A percentile compares a stretch with the other conserved stretches of the same genome.
These are phyloP conservation scores for Oncorhynchus nerka DNA, from an alignment of 2,113 vertebrate species.

Conservation along the genomic window DNA sequence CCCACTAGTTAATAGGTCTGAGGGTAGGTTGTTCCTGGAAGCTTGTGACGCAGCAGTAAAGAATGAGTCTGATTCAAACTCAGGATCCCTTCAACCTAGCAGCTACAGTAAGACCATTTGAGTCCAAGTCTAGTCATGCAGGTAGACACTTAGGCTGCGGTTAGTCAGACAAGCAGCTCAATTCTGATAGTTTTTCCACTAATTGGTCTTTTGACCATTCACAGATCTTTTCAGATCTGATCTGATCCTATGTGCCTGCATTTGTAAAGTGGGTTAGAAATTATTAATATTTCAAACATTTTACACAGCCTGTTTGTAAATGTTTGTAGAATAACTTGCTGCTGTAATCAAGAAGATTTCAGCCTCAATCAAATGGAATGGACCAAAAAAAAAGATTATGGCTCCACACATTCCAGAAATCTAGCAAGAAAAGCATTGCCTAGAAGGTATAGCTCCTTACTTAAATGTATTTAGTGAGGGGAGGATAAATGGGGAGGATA, in stretches of 20 bases:
- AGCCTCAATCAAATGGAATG: neutral
- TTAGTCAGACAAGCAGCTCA: too few relatives aligned
- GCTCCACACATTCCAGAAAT: too few relatives aligned
- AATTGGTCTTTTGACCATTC: too few relatives aligned
- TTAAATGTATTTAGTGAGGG: too few relatives aligned
- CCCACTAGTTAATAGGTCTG: neutral
- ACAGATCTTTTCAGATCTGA: too few relatives aligned
- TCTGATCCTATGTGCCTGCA: too few relatives aligned
- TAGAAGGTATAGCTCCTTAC: too few relatives aligned
- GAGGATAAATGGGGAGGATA: too few relatives aligned
- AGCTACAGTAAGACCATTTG: conserved; percentile 41
- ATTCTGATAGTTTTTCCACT: too few relatives aligned
- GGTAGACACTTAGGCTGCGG: neutral
- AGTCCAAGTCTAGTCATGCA: neutral
- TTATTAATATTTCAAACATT: neutral
- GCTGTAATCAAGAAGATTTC: neutral
- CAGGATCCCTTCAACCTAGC: too few relatives aligned
- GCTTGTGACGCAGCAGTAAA: conserved; percentile 61
- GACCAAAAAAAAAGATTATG: neutral
- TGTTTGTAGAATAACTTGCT: neutral
- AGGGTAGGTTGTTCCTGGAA: conserved; percentile 59
- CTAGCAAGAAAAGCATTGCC: too few relatives aligned
- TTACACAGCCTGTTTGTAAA: neutral
- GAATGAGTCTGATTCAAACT: conserved; percentile 52
- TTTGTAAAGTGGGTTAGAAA: too few relatives aligned